These are phyloP conservation scores for Mormoops blainvillei DNA, from an alignment of 2,113 vertebrate genomes.

Conservation along the genomic window DNA sequence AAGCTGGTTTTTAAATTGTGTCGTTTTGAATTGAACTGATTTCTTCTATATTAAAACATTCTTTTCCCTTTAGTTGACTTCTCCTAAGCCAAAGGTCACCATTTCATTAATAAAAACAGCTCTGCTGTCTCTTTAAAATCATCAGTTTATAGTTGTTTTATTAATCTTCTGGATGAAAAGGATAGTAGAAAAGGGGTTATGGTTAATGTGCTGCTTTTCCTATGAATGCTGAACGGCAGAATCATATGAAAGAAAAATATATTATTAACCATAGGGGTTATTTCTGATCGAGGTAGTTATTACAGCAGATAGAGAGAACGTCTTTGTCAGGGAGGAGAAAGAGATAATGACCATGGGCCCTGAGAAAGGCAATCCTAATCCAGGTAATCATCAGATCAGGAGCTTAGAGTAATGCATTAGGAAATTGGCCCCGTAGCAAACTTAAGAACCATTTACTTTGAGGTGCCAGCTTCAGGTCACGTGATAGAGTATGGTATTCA, in stretches of 20 bases:
- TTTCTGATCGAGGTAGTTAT: background rate
- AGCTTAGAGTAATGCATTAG: background rate
- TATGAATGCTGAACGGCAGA: background rate
- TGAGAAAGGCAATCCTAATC: background rate
- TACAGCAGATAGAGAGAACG: background rate
- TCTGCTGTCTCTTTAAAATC: background rate
- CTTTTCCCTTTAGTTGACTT: background rate
- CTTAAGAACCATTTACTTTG: background rate
- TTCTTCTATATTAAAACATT: background rate
- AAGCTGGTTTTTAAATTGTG: background rate
- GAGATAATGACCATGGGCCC: background rate
- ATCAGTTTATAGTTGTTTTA: background rate
- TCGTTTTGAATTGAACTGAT: background rate
- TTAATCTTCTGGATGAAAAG: background rate
- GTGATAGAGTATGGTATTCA: background rate
- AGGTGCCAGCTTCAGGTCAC: background rate
- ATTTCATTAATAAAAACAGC: background rate
- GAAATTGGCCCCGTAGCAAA: background rate
- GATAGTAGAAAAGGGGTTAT: background rate
- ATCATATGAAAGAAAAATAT: background rate
- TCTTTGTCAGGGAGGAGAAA: background rate
- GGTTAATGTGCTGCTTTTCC: background rate
- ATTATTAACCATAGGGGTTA: background rate
- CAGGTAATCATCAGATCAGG: background rate
- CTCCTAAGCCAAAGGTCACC: background rate